Percentiles rank a stretch among this genome's conserved stretches.
Conservation (phyloP, 2,113 vertebrate species). For the Oreochromis tanganicae region DNA sequence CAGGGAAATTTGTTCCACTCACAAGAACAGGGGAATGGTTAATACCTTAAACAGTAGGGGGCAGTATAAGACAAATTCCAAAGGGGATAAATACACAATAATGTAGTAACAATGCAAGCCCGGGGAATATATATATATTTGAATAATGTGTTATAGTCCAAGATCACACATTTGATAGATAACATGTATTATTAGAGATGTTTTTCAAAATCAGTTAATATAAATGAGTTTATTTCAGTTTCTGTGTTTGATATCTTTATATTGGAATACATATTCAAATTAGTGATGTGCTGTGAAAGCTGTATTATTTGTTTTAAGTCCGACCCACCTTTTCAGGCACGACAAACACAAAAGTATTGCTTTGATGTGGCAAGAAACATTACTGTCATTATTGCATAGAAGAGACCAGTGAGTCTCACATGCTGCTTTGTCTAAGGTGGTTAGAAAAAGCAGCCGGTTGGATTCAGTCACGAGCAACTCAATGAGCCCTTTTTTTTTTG, state of each 20-base stretch:
- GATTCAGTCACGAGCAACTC: neutral
- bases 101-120: neutral
- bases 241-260: neutral
- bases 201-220: neutral
- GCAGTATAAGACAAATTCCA: neutral
- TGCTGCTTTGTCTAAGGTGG: neutral
- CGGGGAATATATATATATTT: neutral
- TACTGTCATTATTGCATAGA: neutral
- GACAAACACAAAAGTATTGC: neutral
- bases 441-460: neutral
- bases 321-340: neutral
- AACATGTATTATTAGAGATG: neutral
- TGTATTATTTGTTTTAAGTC: neutral
- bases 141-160: neutral
- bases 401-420: neutral
- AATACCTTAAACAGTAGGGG: neutral
- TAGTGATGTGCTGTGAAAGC: neutral
- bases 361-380: neutral
- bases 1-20: neutral
- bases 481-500: neutral
- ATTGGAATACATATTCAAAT: neutral
- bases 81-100: neutral
- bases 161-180: neutral
- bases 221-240: neutral
- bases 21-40: neutral